phyloP scores from a whole-genome alignment of 2,888 invertebrate species.

The Sisyra nigra region DNA sequence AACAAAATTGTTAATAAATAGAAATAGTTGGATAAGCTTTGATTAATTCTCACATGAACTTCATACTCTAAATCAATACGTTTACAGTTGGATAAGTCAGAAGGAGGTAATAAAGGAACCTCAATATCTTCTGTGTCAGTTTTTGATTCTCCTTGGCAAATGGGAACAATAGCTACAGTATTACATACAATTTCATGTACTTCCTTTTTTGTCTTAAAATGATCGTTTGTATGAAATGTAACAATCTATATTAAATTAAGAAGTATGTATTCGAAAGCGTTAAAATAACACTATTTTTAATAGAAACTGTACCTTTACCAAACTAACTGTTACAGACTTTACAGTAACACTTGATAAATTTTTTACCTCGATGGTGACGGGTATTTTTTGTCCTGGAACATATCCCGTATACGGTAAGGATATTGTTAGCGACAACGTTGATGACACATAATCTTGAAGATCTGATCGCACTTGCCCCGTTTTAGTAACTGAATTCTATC shows the following conservation, averaged over 20 bases:
- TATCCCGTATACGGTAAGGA: constrained; percentile 35
- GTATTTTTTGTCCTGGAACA: constrained; percentile 55
- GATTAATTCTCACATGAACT: constrained; percentile 33
- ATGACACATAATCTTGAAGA: background rate
- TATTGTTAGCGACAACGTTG: background rate
- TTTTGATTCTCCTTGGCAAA: constrained; percentile 39
- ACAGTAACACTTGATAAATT: constrained; percentile 52
- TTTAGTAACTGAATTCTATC: background rate
- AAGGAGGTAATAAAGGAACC: constrained; percentile 60
- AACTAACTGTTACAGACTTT: constrained; percentile 17
- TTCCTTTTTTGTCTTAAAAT: constrained; percentile 39
- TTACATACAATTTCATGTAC: constrained; percentile 40
- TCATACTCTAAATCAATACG: constrained; percentile 63
- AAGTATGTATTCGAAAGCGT: too few species aligned
- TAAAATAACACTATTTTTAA: too few species aligned
- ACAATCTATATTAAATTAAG: too few species aligned
- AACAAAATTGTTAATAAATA: constrained; percentile 9
- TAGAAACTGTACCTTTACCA: constrained; percentile 49
- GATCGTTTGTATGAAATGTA: too few species aligned
- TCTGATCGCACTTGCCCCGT: background rate
- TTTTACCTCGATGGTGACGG: constrained; percentile 49
- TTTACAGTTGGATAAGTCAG: constrained; percentile 57
- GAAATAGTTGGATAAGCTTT: background rate
- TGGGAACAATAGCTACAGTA: constrained; percentile 48
- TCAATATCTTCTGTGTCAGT: constrained; percentile 47